Evolutionary conservation across 2,888 invertebrate species (phyloP).

Genomic region (Zelleria hepariella): DNA sequence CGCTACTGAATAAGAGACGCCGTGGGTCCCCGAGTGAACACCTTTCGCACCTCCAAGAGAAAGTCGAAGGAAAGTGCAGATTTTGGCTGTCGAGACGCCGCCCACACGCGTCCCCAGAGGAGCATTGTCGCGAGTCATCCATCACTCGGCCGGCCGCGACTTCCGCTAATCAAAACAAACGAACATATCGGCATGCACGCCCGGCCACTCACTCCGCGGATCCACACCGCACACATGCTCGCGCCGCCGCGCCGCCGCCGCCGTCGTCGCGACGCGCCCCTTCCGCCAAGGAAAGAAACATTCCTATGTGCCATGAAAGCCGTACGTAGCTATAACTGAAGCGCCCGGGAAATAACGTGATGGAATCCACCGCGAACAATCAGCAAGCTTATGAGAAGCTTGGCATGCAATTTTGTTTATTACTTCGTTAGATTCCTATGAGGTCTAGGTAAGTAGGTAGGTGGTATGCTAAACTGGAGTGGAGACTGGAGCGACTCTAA

Average conservation of each 20-base stretch:
- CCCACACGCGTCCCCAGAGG: constrained; percentile 64
- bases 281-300: not conserved
- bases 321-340: not conserved
- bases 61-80: constrained; percentile 71
- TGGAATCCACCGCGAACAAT: not conserved
- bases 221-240: not conserved
- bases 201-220: constrained; percentile 1
- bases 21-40: constrained; percentile 54
- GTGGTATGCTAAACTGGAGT: too few species aligned
- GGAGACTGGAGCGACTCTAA: too few species aligned
- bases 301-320: too few species aligned
- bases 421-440: too few species aligned
- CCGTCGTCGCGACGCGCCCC: not conserved
- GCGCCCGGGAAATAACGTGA: not conserved
- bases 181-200: constrained; percentile 30
- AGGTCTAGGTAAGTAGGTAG: too few species aligned
- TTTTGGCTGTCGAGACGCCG: constrained; percentile 65
- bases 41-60: constrained; percentile 71
- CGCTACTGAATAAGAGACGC: constrained; percentile 66
- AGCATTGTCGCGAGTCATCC: constrained; percentile 63
- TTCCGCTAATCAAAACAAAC: constrained; percentile 45
- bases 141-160: constrained; percentile 40
- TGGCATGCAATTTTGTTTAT: too few species aligned
- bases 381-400: not conserved
- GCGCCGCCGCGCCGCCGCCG: constrained; percentile 1